A percentile compares a stretch with the other conserved stretches of the same genome.
phyloP scores from a whole-genome alignment of 2,113 vertebrate genomes.

The Gasterosteus nipponicus region DNA sequence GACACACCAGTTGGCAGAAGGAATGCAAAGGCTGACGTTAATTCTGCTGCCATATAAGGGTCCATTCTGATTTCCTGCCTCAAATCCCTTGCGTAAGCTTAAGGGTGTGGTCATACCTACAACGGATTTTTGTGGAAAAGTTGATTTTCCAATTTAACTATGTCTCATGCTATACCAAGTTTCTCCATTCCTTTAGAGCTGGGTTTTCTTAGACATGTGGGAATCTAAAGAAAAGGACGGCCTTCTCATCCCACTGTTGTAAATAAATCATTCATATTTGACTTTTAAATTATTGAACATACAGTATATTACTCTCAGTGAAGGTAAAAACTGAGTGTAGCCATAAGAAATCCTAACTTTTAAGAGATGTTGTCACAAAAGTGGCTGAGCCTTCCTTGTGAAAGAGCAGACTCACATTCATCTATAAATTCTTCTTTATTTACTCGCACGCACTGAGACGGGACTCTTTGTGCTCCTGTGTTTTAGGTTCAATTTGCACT shows the following conservation, averaged over 20 bases:
- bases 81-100: slow-evolving; percentile 42
- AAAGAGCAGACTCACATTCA: slow-evolving; percentile 14
- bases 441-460: slow-evolving; percentile 20
- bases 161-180: slow-evolving; percentile 13
- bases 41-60: slow-evolving; percentile 40
- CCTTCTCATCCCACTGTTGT: slow-evolving; percentile 47
- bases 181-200: slow-evolving; percentile 6
- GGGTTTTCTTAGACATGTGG: slow-evolving; percentile 49
- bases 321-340: slow-evolving; percentile 55
- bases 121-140: slow-evolving; percentile 20
- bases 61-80: slow-evolving; percentile 20
- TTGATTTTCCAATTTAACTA: slow-evolving; percentile 43
- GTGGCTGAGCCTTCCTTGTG: not conserved
- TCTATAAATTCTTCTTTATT: slow-evolving; percentile 19
- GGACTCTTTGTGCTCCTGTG: slow-evolving; percentile 27
- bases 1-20: slow-evolving; percentile 44
- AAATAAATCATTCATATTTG: slow-evolving; percentile 75
- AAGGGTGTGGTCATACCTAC: slow-evolving; percentile 53
- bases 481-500: slow-evolving; percentile 27
- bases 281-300: slow-evolving; percentile 72
- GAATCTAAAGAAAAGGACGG: slow-evolving; percentile 39
- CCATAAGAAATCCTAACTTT: slow-evolving; percentile 52
- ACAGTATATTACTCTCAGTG: slow-evolving; percentile 69
- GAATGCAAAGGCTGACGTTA: slow-evolving; percentile 35
- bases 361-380: slow-evolving; percentile 31